These are phyloP conservation scores for Borostomias antarcticus DNA, from an alignment of 2,797 vertebrate species.

Conservation along the genomic window DNA sequence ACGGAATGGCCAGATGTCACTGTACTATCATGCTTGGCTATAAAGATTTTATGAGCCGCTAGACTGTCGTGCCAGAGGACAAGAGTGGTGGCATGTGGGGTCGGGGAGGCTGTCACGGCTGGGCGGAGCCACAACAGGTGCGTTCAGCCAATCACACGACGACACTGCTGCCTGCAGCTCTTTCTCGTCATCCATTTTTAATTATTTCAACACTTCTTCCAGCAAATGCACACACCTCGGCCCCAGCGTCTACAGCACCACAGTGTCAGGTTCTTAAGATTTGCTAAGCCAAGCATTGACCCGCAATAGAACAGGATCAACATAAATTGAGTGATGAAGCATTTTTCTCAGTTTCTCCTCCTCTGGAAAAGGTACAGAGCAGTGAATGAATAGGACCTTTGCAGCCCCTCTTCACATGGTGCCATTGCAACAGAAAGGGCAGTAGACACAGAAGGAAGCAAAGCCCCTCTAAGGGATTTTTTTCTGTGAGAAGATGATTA, in stretches of 20 bases:
- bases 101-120: slow-evolving; percentile 32
- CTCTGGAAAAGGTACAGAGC: slow-evolving; percentile 27
- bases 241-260: neutral
- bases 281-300: slow-evolving; percentile 1
- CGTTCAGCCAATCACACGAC: slow-evolving; percentile 33
- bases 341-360: slow-evolving; percentile 38
- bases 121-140: slow-evolving; percentile 23
- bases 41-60: slow-evolving; percentile 75
- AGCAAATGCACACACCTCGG: slow-evolving; percentile 1
- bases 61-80: slow-evolving; percentile 48
- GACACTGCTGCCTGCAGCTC: slow-evolving; percentile 9
- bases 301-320: slow-evolving; percentile 27
- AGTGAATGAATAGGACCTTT: slow-evolving; percentile 41
- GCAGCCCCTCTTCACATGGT: slow-evolving; percentile 39
- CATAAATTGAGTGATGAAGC: slow-evolving; percentile 25
- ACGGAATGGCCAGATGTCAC: slow-evolving; percentile 68
- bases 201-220: slow-evolving; percentile 23
- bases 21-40: slow-evolving; percentile 60
- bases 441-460: slow-evolving; percentile 32
- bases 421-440: slow-evolving; percentile 58
- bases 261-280: slow-evolving; percentile 12
- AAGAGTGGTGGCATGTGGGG: slow-evolving; percentile 43
- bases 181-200: slow-evolving; percentile 25
- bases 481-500: slow-evolving; percentile 64
- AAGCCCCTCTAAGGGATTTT: slow-evolving; percentile 56